A percentile compares a stretch with the other conserved stretches of the same genome.
phyloP scores from a whole-genome alignment of 2,113 vertebrate species.

The Solea senegalensis region DNA sequence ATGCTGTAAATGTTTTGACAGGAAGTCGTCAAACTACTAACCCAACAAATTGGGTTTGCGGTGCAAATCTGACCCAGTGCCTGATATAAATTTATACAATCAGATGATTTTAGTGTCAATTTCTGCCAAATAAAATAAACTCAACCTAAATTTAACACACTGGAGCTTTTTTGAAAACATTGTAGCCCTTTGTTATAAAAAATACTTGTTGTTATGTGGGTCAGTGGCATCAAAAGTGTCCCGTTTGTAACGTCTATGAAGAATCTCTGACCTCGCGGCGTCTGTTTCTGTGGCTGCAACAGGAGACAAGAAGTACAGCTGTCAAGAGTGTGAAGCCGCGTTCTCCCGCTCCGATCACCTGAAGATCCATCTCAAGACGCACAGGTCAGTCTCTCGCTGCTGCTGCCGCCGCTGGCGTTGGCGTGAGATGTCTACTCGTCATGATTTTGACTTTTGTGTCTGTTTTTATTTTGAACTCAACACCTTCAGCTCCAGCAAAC shows the following conservation, averaged over 20 bases:
- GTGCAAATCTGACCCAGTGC: too few relatives aligned
- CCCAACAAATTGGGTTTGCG: too few relatives aligned
- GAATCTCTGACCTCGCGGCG: neutral
- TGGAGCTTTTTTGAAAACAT: too few relatives aligned
- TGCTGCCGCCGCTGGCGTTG: neutral
- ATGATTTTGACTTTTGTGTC: neutral
- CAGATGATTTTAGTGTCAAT: too few relatives aligned
- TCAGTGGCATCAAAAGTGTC: neutral
- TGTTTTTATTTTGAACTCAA: neutral
- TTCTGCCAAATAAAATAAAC: too few relatives aligned
- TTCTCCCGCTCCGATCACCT: conserved; percentile 99
- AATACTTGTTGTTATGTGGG: too few relatives aligned
- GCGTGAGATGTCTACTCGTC: neutral
- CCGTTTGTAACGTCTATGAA: neutral
- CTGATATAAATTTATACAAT: too few relatives aligned
- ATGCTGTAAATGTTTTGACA: too few relatives aligned
- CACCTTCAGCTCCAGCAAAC: conserved; percentile 92
- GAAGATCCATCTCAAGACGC: conserved; percentile 99
- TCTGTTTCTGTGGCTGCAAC: neutral
- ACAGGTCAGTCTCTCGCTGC: conserved; percentile 71
- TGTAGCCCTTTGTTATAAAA: too few relatives aligned
- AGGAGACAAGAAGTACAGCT: conserved; percentile 96
- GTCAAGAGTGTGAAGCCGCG: conserved; percentile 96
- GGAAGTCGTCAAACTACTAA: too few relatives aligned
- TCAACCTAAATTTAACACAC: too few relatives aligned